A percentile compares a stretch with the other conserved stretches of the same genome.
Conservation (phyloP, 92 coral and sea anemone species). For the Zoanthus sociatus region DNA sequence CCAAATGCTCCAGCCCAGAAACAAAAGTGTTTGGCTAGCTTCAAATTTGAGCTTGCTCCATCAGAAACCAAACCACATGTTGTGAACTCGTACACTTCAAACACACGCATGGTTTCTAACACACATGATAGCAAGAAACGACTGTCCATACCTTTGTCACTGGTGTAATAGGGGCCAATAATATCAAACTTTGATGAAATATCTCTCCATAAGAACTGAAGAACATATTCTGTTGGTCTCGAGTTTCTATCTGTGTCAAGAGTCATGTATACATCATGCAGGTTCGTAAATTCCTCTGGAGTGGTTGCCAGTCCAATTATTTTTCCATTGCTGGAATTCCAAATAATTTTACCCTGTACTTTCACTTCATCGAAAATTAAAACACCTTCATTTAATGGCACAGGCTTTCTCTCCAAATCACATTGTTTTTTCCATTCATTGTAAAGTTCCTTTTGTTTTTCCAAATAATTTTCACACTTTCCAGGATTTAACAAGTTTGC, state of each 20-base stretch:
- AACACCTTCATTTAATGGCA: slow-evolving; percentile 42
- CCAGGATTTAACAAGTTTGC: slow-evolving; percentile 47
- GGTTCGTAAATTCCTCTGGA: slow-evolving; percentile 48
- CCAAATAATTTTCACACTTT: slow-evolving; percentile 35
- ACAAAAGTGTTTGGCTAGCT: slow-evolving; percentile 51
- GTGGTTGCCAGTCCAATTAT: slow-evolving; percentile 51
- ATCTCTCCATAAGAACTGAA: slow-evolving; percentile 65
- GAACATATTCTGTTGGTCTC: slow-evolving; percentile 52
- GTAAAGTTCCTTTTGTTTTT: slow-evolving; percentile 32
- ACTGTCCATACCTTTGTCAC: slow-evolving; percentile 58
- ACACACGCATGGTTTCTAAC: slow-evolving; percentile 55
- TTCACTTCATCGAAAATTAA: slow-evolving; percentile 53
- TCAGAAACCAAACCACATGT: slow-evolving; percentile 55
- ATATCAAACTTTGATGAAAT: slow-evolving; percentile 50
- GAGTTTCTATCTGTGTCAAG: slow-evolving; percentile 48
- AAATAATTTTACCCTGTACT: slow-evolving; percentile 54
- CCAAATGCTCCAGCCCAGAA: slow-evolving; percentile 44
- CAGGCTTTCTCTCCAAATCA: slow-evolving; percentile 30
- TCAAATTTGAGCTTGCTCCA: slow-evolving; percentile 62
- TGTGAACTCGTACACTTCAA: slow-evolving; percentile 50
- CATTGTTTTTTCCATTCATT: slow-evolving; percentile 33
- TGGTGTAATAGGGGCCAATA: slow-evolving; percentile 65
- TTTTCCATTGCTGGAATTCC: slow-evolving; percentile 53
- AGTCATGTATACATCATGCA: slow-evolving; percentile 57
- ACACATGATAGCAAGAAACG: slow-evolving; percentile 57